Base-by-base conservation (phyloP, 2,888 invertebrate genomes). In the Calephelis perditalis region DNA sequence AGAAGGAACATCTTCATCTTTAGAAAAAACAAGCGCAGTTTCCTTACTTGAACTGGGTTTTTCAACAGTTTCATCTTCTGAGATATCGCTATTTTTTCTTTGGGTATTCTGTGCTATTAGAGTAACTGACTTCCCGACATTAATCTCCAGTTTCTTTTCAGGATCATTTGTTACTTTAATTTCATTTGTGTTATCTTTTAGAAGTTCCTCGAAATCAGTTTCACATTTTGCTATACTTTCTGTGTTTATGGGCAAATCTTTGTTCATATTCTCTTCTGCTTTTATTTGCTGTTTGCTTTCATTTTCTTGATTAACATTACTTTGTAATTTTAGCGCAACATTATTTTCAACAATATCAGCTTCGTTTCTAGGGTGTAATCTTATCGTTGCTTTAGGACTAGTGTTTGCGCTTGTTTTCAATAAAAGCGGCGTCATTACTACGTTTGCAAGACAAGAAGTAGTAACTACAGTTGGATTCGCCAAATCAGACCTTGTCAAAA, bases 171-270 rank as follows among this genome's bases (percentile, higher is more conserved):
- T 81, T 12, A 87, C 72, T 78, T 91, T 91, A 58, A 89, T 90
- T 78, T 91, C 87, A 73, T 87, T 90, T 35, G 90, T 87, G 59
- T 83, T 91, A 70, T 91, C 90, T 76, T 87, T 91, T 40, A 91
- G 72, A 55, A 91, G 72, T 70, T 91, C 91, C 73, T 91, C 91
- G 71, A 90, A 91, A 72, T 91, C 91, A 47, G 90, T 91, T 70
- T 84, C 89, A 74, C 85, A 82, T 77, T 89, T 89, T 9, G 75
- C 54, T 63, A 71, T 68, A 64, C 70, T 72, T 59, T 81, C 83
- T 9, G 54, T 54, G 35, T 54, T 40, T 59, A 54, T 35, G 67
- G 45, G 11, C 65, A 63, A 0, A 49, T 36, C 8, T 59, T 57
- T 11, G 56, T 26, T n/a, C 40, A 15, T 10, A 62, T 54, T 59